Percentiles rank a stretch among this genome's conserved stretches.
These are phyloP conservation scores for Steromphala cineraria DNA, from an alignment of 2,888 invertebrate genomes.

Conservation along the genomic window DNA sequence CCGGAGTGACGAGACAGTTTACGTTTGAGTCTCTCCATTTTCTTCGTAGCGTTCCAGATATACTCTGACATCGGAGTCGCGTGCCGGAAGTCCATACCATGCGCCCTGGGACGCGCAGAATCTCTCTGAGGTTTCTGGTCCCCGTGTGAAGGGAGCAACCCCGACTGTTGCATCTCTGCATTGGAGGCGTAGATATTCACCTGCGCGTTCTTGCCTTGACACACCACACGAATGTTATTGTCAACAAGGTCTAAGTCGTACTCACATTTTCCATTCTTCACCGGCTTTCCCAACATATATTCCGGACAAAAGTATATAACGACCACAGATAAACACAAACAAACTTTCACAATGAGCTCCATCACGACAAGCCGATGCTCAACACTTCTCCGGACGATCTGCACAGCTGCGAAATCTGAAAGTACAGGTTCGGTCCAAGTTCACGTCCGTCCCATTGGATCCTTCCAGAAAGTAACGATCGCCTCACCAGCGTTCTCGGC, in stretches of 20 bases:
- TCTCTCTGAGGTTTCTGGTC: conserved; percentile 1
- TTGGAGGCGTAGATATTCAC: conserved; percentile 41
- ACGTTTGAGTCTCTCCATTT: conserved; percentile 49
- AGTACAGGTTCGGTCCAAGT: too few relatives aligned
- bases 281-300: background rate
- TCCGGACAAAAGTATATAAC: background rate
- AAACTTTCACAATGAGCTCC: background rate
- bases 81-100: background rate
- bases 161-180: conserved; percentile 18
- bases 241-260: conserved; percentile 40
- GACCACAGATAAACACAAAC: background rate
- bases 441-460: too few relatives aligned
- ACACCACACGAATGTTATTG: conserved; percentile 39
- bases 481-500: too few relatives aligned
- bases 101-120: background rate
- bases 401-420: too few relatives aligned
- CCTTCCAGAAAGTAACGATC: too few relatives aligned
- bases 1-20: conserved; percentile 44
- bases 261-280: conserved; percentile 38
- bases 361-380: too few relatives aligned
- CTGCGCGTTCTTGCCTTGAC: conserved; percentile 33
- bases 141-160: background rate
- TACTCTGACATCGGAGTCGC: conserved; percentile 32
- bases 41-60: conserved; percentile 50
- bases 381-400: too few relatives aligned